These are phyloP conservation scores for Macrotrachela quadricornifera DNA, from an alignment of 1,140 invertebrate genomes.

Conservation along the genomic window DNA sequence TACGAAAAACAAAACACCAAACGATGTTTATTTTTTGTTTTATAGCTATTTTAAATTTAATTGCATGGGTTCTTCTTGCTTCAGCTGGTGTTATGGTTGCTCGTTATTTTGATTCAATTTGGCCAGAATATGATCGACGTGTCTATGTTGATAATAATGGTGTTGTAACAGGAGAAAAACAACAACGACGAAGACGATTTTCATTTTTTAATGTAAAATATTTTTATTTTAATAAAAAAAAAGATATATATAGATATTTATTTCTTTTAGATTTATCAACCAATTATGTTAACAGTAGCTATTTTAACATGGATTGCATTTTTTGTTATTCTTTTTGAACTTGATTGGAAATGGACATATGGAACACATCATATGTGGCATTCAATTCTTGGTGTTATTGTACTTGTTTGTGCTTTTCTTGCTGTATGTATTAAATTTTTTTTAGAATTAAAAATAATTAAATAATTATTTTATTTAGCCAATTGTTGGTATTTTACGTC, in stretches of 20 bases:
- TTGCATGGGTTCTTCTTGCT: conserved; percentile 8
- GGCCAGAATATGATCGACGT: background rate
- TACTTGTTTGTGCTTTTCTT: conserved; percentile 3
- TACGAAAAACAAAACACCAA: too few species aligned
- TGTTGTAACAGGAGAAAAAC: background rate
- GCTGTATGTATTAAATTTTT: conserved; percentile 3
- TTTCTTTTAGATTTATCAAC: background rate
- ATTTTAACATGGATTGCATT: conserved; percentile 5
- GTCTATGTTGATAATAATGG: background rate
- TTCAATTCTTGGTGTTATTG: conserved; percentile 5
- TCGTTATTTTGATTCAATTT: conserved; percentile 7
- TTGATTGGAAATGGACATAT: conserved; percentile 3
- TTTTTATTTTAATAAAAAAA: too few species aligned
- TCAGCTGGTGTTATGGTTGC: conserved; percentile 1
- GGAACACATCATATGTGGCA: conserved; percentile 1
- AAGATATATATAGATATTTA: too few species aligned
- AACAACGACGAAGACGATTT: background rate
- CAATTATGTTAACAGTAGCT: conserved; percentile 2
- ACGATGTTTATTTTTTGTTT: background rate
- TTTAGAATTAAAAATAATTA: too few species aligned
- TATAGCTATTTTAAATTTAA: conserved; percentile 6
- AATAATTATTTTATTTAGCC: background rate
- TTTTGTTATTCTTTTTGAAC: background rate
- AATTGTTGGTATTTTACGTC: conserved; percentile 3
- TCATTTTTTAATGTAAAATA: too few species aligned